Base-by-base conservation (phyloP, 2,113 vertebrate species). In the Lonchura striata region DNA sequence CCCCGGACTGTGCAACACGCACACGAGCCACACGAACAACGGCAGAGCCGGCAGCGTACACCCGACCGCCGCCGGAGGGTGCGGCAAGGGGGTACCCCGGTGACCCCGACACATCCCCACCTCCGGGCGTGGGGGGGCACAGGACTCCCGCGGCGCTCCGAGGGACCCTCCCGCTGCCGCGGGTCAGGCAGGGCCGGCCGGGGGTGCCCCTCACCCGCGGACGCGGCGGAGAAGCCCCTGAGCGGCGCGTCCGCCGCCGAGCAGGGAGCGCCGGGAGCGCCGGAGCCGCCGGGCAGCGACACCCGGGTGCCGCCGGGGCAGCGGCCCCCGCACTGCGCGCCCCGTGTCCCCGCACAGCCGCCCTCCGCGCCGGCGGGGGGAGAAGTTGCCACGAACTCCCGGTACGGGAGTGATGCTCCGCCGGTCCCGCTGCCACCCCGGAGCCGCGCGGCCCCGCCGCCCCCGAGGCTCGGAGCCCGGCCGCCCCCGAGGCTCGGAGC, bases 381-480 rank as follows among this genome's bases (percentile, higher is more conserved):
- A 64, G 57, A 93, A 93, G 76, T 93, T 90, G 46, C 46, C 63
- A 16, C 82, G 70, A 90, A 93, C 76, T 93, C 86, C n/a, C 57
- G 39, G 22, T 37, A 8, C 54, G 30, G 9, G 9, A 22, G 15
- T 23, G 80, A 85, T 80, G 74, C 68, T 69, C 49, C 8, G 25
- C 53, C 53, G 20, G 8, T 37, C 46, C 78, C n/a, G 59, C 57
- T 12, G 56, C 41, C 77, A 21, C 25, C 25, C 59, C 61, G 24
- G 44, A 25, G 44, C 66, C 66, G 56, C 74, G 25, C 54, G 25
- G 54, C 21, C 54, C 56, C 74, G 22, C 57, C 59, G 59, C 39
- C 31, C 70, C 53, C 39, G 13, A 7, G 30, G 47, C 24, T 27
- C 31, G 70, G 52, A 72, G 9, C 70, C 52, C 70, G 39, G 31